Evolutionary conservation across 35 echinoderm and acorn worm species (phyloP), one percentile per base, ranked within the genome.

Genomic region (Stichopus chloronotus): DNA sequence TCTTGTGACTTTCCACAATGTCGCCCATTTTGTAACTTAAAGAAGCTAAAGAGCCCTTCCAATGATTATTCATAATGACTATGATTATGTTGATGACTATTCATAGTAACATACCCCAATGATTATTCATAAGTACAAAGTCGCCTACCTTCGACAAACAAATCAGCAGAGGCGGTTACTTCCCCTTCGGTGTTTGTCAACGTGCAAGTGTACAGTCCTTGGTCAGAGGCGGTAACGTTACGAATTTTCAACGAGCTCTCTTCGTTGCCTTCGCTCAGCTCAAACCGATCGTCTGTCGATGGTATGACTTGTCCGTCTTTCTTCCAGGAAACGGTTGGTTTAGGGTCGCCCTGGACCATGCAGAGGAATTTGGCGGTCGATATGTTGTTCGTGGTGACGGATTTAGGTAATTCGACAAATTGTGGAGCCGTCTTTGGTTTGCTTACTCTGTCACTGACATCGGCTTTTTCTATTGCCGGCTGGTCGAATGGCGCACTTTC

Each of bases 191-290:
- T 57, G 43, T 96, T 98, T 22, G 59, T 81, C 56, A 95, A 13
- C 54, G 93, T 94, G 63, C 95, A 96, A 5, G 97, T 96, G 72
- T 98, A 98, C 8, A 87, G 72, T 5, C 97, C 97, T 8, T 91
- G 83, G 69, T 98, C 97, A 13, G 60, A 20, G 5, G 79, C 57
- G 3, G 82, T 78, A 7, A 88, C 83, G 59, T 96, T 95, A 93
- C 76, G 79, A 76, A 98, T 94, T 77, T 94, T 93, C 63, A 98
- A 60, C 43, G 60, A 79, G 30, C 92, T 55, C 76, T 94, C 93
- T 55, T 71, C 81, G 22, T 88, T 61, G 13, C 90, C 95, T 43
- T 96, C 91, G 24, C 53, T 93, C 16, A 98, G 93, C 53, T 98
- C 85, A 72, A 91, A 84, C 57, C 95, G 85, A 16, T 79, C 77